Conservation (phyloP, 2,797 vertebrate species). For the Sitta carolinensis region DNA sequence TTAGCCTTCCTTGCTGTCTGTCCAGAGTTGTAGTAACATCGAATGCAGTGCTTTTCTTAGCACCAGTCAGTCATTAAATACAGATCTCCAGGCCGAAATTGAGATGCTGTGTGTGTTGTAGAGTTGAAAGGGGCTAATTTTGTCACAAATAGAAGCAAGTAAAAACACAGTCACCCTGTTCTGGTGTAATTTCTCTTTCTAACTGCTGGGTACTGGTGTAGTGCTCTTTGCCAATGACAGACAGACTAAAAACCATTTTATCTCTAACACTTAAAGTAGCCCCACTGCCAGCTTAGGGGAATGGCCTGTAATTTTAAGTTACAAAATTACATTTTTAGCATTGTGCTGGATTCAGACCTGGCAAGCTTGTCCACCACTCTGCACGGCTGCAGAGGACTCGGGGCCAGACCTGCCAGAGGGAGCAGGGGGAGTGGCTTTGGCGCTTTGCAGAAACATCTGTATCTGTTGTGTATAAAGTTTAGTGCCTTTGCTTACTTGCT, state of each 20-base stretch:
- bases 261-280: not conserved
- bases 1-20: not conserved
- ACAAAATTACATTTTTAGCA: not conserved
- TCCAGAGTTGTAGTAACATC: not conserved
- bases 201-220: not conserved
- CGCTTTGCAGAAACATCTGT: not conserved
- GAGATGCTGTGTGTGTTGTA: not conserved
- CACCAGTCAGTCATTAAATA: not conserved
- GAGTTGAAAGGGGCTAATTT: not conserved
- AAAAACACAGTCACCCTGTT: not conserved
- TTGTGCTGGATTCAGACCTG: not conserved
- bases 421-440: not conserved
- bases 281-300: not conserved
- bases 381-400: accelerated
- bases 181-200: not conserved
- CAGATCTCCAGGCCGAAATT: not conserved
- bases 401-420: not conserved
- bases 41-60: not conserved
- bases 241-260: not conserved
- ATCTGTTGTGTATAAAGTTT: not conserved
- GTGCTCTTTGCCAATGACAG: slow-evolving; percentile 27
- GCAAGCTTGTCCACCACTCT: not conserved
- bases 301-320: slow-evolving; percentile 6
- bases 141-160: slow-evolving; percentile 42
- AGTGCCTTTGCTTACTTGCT: not conserved